phyloP scores from a whole-genome alignment of 2,113 vertebrate genomes.

The Azemiops feae region DNA sequence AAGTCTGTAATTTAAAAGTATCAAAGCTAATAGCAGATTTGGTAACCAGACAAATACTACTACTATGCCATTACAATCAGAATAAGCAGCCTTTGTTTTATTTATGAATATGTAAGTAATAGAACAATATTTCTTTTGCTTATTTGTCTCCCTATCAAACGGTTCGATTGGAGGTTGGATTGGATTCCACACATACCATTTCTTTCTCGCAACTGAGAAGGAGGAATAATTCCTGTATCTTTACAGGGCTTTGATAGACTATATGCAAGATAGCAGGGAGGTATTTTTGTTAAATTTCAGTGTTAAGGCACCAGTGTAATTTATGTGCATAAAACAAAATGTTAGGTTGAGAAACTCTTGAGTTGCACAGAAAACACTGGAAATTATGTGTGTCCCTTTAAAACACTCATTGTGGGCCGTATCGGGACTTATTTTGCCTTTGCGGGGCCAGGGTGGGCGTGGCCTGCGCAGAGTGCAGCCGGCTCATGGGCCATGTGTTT shows the following conservation, averaged over 20 bases:
- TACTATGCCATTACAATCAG: neutral
- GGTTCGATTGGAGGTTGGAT: neutral
- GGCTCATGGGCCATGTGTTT: too few species aligned
- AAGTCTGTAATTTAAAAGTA: neutral
- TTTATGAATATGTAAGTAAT: neutral
- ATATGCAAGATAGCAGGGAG: neutral
- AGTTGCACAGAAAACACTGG: too few species aligned
- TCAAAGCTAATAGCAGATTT: neutral
- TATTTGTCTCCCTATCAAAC: neutral
- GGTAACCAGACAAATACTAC: neutral
- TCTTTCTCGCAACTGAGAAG: neutral
- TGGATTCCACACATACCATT: neutral
- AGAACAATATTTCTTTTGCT: neutral
- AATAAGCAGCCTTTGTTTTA: neutral
- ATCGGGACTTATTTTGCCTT: too few species aligned
- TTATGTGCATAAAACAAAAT: neutral
- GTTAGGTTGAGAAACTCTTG: too few species aligned
- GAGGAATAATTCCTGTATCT: neutral
- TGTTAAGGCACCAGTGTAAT: neutral
- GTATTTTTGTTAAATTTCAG: neutral
- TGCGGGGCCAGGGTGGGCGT: too few species aligned
- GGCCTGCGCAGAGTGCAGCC: too few species aligned
- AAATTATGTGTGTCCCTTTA: too few species aligned
- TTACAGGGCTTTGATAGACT: neutral
- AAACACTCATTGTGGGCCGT: too few species aligned